Base-by-base conservation (phyloP, 2,888 invertebrate species). In the Syrista parreyssii region DNA sequence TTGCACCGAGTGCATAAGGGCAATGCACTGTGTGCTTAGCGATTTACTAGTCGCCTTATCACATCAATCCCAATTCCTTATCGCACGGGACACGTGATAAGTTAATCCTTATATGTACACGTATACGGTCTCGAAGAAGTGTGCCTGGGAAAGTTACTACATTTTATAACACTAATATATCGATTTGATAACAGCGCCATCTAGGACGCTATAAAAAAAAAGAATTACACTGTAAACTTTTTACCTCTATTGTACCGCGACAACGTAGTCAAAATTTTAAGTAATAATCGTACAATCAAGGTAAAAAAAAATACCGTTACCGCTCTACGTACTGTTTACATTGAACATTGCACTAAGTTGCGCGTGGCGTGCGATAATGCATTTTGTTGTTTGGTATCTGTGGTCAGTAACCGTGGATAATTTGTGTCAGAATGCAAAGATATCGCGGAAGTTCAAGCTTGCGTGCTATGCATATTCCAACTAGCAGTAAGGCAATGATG, bases 401-500 rank as follows among this genome's bases (percentile, higher is more conserved):
- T 71, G 71, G 71, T 71, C 71, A 71, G 71, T 71, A 71, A 71
- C 71, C 71, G 71, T 71, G 71, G 71, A 71, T 71, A 71, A 71
- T 71, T 12, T 71, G 71, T 71, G 71, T 71, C 31, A 71, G 71
- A 31, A 55, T 55, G 23, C 23, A 71, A 32, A 30, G 32, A 71
- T 71, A 71, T 71, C 31, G 30, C 71, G 71, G 55, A 55, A 55
- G 55, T 55, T 55, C 55, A 55, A 23, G 55, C 55, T 55, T 55
- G 55, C 55, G 55, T 9, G 55, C 55, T 23, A 23, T 55, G 55
- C 23, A 23, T 55, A 55, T 55, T 23, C 9, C 55, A 55, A 1
- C 9, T 9, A 2, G 2, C 6, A 23, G 23, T 23, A 55, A 23
- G 55, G 55, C 23, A 23, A 55, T 55, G 55, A 55, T 55, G 55